Evolutionary conservation across 2,888 invertebrate species (phyloP), one percentile per base, ranked within the genome.

Genomic region (Phengaris arion): DNA sequence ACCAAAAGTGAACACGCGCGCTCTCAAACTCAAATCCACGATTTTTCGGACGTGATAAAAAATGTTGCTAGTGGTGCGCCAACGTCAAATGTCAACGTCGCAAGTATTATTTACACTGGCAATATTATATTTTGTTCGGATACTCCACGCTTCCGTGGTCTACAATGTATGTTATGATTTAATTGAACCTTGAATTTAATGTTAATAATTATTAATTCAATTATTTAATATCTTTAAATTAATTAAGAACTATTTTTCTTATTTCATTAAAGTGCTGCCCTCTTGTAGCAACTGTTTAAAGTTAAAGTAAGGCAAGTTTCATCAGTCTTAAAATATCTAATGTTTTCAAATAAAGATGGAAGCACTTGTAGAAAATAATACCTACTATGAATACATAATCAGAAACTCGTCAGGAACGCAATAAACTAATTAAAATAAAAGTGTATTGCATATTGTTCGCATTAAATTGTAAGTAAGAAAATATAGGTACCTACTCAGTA

Each of bases 1-100:
- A 64, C 64, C 13, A 35, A 13, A 64, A 13, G 64, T 64, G 64
- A 64, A 64, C 64, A 64, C 64, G 64, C 64, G 64, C 64, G 64
- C 64, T 64, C 64, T 22, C 22, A 22, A 22, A 22, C 22, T 9
- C 59, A 22, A 22, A 22, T 59, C 22, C 59, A 22, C 59, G 64
- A 64, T 64, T 64, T 12, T 45, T 64, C 35, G 13, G 35, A 22
- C 22, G 59, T 59, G 59, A 64, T 45, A 64, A 64, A 64, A 64
- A 64, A 64, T 45, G 35, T 64, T 64, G 35, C 64, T 1, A 59
- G 45, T 12, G 35, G 22, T 22, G 22, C 22, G 59, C 59, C 10
- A 59, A 59, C 22, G 59, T 59, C 59, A 59, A 22, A 48, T 59
- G 59, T 22, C 59, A 59, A 59, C 59, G 22, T 22, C 22, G 22